phyloP scores from a whole-genome alignment of 2,888 invertebrate genomes.

The Scaptomyza cyrtandrae region DNA sequence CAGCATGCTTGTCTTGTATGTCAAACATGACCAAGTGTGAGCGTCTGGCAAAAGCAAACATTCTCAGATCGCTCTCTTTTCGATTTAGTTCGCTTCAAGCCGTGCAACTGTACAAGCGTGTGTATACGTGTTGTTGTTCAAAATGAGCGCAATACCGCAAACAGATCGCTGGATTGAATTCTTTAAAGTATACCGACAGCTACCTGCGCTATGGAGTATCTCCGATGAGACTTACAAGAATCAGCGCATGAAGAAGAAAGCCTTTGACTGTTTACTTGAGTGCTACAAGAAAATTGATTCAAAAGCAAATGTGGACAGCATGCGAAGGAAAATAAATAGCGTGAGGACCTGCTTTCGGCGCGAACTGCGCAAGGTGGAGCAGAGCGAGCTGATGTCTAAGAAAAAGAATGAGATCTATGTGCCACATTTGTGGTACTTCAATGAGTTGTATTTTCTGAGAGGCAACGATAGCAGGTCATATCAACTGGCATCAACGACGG shows the following conservation, averaged over 20 bases:
- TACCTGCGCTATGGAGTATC: slow-evolving; percentile 46
- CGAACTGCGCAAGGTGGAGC: slow-evolving; percentile 53
- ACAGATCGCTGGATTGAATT: slow-evolving; percentile 38
- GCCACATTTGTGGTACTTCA: slow-evolving; percentile 53
- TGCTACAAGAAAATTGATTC: slow-evolving; percentile 41
- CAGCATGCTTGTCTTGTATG: slow-evolving; percentile 11
- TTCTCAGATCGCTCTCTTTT: background rate
- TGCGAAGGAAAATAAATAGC: slow-evolving; percentile 48
- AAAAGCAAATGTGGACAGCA: slow-evolving; percentile 39
- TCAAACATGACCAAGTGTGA: slow-evolving; percentile 30
- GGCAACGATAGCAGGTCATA: background rate
- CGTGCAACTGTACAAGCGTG: slow-evolving; percentile 10
- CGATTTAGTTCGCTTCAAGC: slow-evolving; percentile 28
- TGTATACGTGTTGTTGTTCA: background rate
- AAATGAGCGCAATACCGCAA: slow-evolving; percentile 42
- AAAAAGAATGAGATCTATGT: slow-evolving; percentile 25
- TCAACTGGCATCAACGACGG: background rate
- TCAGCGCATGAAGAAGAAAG: slow-evolving; percentile 5
- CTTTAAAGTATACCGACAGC: slow-evolving; percentile 29
- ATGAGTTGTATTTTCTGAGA: slow-evolving; percentile 36
- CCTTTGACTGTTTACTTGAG: slow-evolving; percentile 22
- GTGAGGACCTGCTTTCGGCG: slow-evolving; percentile 51
- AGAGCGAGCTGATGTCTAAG: slow-evolving; percentile 21
- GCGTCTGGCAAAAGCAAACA: background rate
- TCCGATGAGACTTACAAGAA: slow-evolving; percentile 39